Percentiles rank a stretch among this genome's conserved stretches.
Evolutionary conservation across 2,888 invertebrate species (phyloP).

Genomic region (Drosophila putrida): DNA sequence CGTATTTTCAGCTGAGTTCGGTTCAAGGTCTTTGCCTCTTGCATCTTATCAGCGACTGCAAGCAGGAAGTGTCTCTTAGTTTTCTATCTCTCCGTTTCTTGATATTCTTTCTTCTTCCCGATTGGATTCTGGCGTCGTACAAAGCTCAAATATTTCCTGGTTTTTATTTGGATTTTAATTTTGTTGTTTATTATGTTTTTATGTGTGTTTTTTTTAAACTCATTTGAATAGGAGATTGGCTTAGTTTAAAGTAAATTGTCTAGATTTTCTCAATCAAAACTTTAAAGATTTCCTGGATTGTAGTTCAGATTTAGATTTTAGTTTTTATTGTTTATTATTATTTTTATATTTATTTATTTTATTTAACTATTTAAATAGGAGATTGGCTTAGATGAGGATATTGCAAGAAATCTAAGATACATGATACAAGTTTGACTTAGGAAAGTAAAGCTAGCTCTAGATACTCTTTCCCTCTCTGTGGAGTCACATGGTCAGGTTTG

Average conservation of each 20-base stretch:
- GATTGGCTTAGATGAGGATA: too few relatives aligned
- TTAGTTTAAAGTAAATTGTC: not conserved
- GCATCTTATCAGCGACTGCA: conserved; percentile 29
- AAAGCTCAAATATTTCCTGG: conserved; percentile 39
- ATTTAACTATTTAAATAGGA: too few relatives aligned
- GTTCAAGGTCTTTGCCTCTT: conserved; percentile 58
- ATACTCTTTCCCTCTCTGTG: not conserved
- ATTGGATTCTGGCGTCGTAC: conserved; percentile 4
- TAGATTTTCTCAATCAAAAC: too few relatives aligned
- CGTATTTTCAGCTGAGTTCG: conserved; percentile 3
- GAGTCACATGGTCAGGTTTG: conserved; percentile 61
- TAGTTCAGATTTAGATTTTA: too few relatives aligned
- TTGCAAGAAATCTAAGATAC: too few relatives aligned
- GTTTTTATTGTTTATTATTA: too few relatives aligned
- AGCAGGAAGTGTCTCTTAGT: conserved; percentile 44
- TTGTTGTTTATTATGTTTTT: not conserved
- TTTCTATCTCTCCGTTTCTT: conserved; percentile 23
- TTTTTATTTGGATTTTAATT: not conserved
- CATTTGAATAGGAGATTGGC: not conserved
- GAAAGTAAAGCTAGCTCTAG: not conserved
- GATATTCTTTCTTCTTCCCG: not conserved
- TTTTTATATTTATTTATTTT: too few relatives aligned
- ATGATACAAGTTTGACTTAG: conserved; percentile 12
- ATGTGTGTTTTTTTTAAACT: not conserved
- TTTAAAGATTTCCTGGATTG: too few relatives aligned